These are phyloP conservation scores for Cryptosula pallasiana DNA, from an alignment of 2,888 invertebrate species.

Conservation along the genomic window DNA sequence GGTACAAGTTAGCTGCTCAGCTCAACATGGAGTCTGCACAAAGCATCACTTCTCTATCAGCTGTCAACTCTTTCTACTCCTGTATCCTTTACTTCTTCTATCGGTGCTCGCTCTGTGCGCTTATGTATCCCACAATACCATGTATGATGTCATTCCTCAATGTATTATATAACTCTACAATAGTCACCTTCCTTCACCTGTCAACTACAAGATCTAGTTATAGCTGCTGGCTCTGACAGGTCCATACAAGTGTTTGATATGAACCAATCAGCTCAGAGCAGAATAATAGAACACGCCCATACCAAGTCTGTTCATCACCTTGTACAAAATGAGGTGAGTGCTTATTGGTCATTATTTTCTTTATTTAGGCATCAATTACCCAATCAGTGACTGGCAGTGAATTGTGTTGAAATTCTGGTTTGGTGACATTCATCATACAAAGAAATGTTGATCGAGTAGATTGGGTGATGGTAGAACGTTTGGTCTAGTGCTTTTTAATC, in stretches of 20 bases:
- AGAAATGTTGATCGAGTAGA: too few species aligned
- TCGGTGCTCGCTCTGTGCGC: too few species aligned
- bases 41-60: conserved; percentile 42
- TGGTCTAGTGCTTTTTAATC: too few species aligned
- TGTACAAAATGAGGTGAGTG: neutral
- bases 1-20: conserved; percentile 43
- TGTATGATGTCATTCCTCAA: too few species aligned
- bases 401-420: too few species aligned
- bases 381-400: too few species aligned
- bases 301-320: conserved; percentile 38
- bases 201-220: conserved; percentile 47
- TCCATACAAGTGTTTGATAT: conserved; percentile 47
- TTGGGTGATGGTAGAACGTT: too few species aligned
- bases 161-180: too few species aligned
- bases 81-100: conserved; percentile 39
- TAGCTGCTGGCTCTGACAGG: conserved; percentile 49
- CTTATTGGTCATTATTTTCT: neutral
- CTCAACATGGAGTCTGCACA: conserved; percentile 37
- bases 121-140: too few species aligned
- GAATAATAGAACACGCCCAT: conserved; percentile 42
- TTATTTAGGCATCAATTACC: neutral
- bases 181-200: too few species aligned
- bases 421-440: too few species aligned
- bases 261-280: conserved; percentile 42
- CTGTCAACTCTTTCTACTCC: conserved; percentile 48